Conservation (phyloP, 2,888 invertebrate genomes). For the Heliconius charithonia region DNA sequence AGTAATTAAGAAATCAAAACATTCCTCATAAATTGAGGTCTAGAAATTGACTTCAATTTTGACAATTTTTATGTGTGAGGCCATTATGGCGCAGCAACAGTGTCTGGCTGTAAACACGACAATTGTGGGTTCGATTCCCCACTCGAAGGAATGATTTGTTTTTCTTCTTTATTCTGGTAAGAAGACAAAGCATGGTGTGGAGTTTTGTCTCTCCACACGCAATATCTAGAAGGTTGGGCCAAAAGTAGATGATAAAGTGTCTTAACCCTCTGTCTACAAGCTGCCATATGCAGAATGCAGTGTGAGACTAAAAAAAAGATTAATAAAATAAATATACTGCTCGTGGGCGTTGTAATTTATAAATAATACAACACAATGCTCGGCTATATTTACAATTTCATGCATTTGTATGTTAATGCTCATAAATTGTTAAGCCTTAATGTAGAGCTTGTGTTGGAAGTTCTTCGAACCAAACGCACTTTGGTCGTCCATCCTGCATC, state of each 20-base stretch:
- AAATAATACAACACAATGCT: constrained; percentile 10
- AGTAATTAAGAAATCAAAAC: not conserved
- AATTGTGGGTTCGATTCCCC: not conserved
- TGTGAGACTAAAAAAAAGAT: not conserved
- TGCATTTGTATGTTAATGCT: constrained; percentile 32
- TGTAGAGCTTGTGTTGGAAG: constrained; percentile 49
- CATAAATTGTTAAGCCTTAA: constrained; percentile 11
- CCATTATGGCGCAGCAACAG: not conserved
- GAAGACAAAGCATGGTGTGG: not conserved
- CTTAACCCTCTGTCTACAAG: too few species aligned
- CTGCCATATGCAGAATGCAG: not conserved
- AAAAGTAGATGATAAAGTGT: too few species aligned
- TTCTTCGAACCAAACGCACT: constrained; percentile 63
- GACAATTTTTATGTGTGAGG: too few species aligned
- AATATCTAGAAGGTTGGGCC: not conserved
- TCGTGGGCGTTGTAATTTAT: not conserved
- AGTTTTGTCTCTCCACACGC: not conserved
- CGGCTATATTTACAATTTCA: constrained; percentile 17
- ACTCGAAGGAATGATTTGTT: not conserved
- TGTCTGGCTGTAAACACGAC: not conserved
- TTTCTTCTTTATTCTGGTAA: not conserved
- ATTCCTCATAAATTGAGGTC: too few species aligned
- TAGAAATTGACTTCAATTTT: too few species aligned
- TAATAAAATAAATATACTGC: constrained; percentile 9
- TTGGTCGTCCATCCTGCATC: constrained; percentile 60